Conservation (phyloP, 2,888 invertebrate genomes). For the Zygogramma bicolorata region DNA sequence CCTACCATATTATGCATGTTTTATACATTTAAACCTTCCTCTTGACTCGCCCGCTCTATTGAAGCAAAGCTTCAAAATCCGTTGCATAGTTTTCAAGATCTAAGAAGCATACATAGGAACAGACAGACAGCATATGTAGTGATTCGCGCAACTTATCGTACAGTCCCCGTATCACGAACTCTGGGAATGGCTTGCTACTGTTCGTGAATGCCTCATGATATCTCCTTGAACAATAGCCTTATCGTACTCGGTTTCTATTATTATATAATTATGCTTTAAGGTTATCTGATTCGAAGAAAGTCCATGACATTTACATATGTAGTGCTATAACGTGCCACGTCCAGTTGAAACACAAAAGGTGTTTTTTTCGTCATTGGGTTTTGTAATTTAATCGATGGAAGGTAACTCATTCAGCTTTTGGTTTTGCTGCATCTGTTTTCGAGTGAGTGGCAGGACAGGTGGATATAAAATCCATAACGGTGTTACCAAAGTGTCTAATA, state of each 20-base stretch:
- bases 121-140: background rate
- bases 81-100: no score
- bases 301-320: slow-evolving; percentile 35
- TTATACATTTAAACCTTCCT: no score
- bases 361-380: background rate
- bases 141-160: background rate
- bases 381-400: background rate
- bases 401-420: background rate
- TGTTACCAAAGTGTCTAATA: no score
- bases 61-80: no score
- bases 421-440: background rate
- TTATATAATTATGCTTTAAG: slow-evolving; percentile 41
- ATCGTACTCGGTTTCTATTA: slow-evolving; percentile 49
- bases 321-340: background rate
- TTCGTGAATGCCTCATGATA: background rate
- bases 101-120: no score
- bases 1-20: no score
- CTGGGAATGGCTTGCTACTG: background rate
- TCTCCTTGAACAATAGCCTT: slow-evolving; percentile 4
- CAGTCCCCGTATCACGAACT: background rate
- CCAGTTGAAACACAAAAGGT: background rate
- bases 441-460: background rate
- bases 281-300: slow-evolving; percentile 31
- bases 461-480: no score
- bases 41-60: no score